These are phyloP conservation scores for Taenioides sp. DNA, from an alignment of 2,797 vertebrate genomes.

Conservation along the genomic window DNA sequence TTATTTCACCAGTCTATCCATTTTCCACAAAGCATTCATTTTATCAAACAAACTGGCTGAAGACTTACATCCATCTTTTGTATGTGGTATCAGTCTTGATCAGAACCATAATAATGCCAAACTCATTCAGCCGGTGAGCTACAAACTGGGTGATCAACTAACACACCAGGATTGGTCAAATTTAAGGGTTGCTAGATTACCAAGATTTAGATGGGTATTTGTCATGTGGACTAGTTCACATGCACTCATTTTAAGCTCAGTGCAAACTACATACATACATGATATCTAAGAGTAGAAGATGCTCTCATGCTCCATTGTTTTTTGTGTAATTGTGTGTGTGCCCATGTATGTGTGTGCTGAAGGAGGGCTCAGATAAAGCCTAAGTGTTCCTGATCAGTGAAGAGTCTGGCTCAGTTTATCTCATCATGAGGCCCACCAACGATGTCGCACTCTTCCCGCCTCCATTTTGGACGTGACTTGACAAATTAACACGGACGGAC, in stretches of 20 bases:
- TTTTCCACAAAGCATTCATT: neutral
- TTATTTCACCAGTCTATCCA: neutral
- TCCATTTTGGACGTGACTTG: constrained; percentile 16
- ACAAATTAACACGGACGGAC: constrained; percentile 35
- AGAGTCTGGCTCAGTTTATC: constrained; percentile 41
- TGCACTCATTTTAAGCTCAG: neutral
- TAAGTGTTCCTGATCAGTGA: constrained; percentile 36
- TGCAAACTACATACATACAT: neutral
- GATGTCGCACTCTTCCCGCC: constrained; percentile 10
- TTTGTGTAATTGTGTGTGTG: neutral
- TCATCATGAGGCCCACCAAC: constrained; percentile 50
- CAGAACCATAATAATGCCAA: neutral
- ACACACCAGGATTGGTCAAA: neutral
- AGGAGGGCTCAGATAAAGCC: constrained; percentile 53
- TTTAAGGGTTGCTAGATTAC: neutral
- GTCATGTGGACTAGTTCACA: neutral
- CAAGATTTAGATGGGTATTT: no score
- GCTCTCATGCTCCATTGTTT: neutral
- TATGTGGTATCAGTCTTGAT: neutral
- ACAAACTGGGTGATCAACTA: neutral
- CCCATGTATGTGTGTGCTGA: constrained; percentile 20
- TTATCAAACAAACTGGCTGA: neutral
- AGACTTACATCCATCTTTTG: no score
- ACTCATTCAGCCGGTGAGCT: neutral
- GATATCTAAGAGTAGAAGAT: neutral